Conservation (phyloP, 2,113 vertebrate species). For the Pachypanchax playfairii region DNA sequence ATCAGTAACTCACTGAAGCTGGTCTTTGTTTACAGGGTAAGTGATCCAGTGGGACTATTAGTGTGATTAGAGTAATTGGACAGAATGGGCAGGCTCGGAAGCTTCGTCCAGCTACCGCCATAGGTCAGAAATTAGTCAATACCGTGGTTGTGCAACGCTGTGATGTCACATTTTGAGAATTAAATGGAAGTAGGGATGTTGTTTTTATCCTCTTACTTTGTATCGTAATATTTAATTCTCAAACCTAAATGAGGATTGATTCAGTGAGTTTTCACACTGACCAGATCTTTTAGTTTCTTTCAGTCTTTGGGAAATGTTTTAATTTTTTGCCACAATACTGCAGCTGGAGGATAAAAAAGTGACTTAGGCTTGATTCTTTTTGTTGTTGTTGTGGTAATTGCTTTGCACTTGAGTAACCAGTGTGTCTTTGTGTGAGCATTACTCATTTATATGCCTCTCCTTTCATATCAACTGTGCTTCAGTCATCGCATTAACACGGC, state of each 20-base stretch:
- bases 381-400: neutral
- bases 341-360: constrained; percentile 1
- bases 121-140: constrained; percentile 24
- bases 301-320: neutral
- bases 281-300: neutral
- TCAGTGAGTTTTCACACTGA: neutral
- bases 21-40: constrained; percentile 53
- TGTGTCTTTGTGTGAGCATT: neutral
- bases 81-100: constrained; percentile 22
- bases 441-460: neutral
- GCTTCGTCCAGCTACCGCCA: constrained; percentile 20
- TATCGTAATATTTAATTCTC: neutral
- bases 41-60: constrained; percentile 56
- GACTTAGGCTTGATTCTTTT: too few relatives aligned
- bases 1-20: constrained; percentile 32
- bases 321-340: neutral
- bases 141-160: constrained; percentile 37
- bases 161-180: constrained; percentile 16
- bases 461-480: constrained; percentile 18
- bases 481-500: constrained; percentile 23
- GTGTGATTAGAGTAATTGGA: constrained; percentile 55
- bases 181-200: neutral
- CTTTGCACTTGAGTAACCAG: neutral
- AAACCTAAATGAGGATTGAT: neutral
- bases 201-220: neutral